Conservation (phyloP, 53 echinoderm and acorn worm species). For the Paracentrotus lividus region DNA sequence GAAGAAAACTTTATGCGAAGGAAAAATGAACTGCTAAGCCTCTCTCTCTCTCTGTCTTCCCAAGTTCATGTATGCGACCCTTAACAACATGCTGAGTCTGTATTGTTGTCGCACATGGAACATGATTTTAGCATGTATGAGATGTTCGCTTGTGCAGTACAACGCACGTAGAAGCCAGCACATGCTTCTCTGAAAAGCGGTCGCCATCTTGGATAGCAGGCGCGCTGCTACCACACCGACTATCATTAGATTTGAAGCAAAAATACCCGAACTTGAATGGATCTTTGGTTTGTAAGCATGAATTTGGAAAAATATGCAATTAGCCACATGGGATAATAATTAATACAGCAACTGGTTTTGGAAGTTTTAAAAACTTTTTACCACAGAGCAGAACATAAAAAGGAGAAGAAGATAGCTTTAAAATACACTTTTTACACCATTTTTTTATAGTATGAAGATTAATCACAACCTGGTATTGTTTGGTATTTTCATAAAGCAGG, state of each 20-base stretch:
- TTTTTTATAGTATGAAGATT: too few species aligned
- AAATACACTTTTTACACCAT: too few species aligned
- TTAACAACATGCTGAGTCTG: neutral
- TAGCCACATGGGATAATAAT: neutral
- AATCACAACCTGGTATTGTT: too few species aligned
- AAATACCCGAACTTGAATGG: neutral
- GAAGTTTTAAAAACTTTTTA: neutral
- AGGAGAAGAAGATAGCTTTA: neutral
- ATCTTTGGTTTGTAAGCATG: neutral
- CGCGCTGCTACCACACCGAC: neutral
- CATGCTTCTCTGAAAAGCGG: slow-evolving; percentile 11
- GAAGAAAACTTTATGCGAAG: neutral
- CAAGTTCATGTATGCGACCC: neutral
- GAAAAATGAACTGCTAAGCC: neutral
- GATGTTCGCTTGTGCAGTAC: neutral
- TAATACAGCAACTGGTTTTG: neutral
- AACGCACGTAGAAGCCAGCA: neutral
- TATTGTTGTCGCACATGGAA: neutral
- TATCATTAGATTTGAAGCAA: neutral
- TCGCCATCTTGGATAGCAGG: slow-evolving; percentile 40
- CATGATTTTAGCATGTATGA: neutral
- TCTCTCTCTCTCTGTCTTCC: neutral
- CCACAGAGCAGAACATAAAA: neutral
- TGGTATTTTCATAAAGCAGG: too few species aligned
- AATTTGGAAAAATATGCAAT: neutral